These are phyloP conservation scores for Adelphocoris suturalis DNA, from an alignment of 2,888 invertebrate genomes.

Conservation along the genomic window DNA sequence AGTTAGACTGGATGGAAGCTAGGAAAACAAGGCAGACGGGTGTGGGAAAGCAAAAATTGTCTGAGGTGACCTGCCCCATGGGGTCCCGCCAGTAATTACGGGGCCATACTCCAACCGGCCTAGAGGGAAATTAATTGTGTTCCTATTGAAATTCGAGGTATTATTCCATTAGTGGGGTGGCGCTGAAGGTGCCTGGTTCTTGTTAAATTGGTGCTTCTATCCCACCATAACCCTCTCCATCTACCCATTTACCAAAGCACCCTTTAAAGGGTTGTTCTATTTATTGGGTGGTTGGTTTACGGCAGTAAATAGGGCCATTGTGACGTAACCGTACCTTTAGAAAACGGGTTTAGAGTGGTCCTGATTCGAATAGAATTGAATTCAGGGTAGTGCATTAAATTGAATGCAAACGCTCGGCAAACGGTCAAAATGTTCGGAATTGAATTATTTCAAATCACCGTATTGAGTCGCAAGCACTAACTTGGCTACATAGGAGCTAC, in stretches of 20 bases:
- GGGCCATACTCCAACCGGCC: neutral
- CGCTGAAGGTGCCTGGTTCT: constrained; percentile 7
- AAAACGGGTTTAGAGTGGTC: neutral
- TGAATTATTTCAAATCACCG: too few relatives aligned
- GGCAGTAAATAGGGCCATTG: constrained; percentile 47
- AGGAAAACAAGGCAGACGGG: neutral
- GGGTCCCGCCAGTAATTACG: constrained; percentile 4
- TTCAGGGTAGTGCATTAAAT: neutral
- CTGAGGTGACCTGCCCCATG: constrained; percentile 10
- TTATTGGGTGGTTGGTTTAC: constrained; percentile 37
- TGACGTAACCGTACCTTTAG: constrained; percentile 45
- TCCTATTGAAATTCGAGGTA: constrained; percentile 60
- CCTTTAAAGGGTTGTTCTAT: constrained; percentile 52
- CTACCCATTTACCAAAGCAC: constrained; percentile 33
- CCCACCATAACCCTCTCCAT: neutral
- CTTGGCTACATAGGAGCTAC: too few relatives aligned
- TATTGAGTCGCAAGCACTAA: too few relatives aligned
- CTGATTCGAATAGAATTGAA: constrained; percentile 9
- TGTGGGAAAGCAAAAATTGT: constrained; percentile 13
- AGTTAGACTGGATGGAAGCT: neutral
- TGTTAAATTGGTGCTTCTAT: constrained; percentile 23
- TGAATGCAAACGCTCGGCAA: neutral
- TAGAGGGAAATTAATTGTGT: constrained; percentile 61
- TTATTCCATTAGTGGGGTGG: constrained; percentile 54
- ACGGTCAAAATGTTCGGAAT: too few relatives aligned